phyloP scores from a whole-genome alignment of 2,113 vertebrate genomes.

The Anarrhichthys ocellatus region DNA sequence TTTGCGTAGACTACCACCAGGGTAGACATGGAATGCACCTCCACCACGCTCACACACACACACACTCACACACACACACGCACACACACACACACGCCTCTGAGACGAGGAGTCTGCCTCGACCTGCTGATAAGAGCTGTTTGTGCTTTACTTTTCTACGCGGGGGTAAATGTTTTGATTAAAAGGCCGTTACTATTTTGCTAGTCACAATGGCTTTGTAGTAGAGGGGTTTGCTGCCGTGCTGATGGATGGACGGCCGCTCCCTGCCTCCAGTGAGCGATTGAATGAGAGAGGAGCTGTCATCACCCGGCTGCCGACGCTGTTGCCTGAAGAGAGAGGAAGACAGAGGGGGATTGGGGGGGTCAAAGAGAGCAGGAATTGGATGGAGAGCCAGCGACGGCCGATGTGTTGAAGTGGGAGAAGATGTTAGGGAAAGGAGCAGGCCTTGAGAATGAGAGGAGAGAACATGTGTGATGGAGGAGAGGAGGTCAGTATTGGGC shows the following conservation, averaged over 20 bases:
- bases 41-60: slow-evolving; percentile 51
- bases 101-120: slow-evolving; percentile 65
- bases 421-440: slow-evolving; percentile 43
- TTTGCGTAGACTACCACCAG: slow-evolving; percentile 67
- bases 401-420: slow-evolving; percentile 66
- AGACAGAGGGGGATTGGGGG: slow-evolving; percentile 7
- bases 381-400: slow-evolving; percentile 46
- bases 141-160: slow-evolving; percentile 69
- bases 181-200: slow-evolving; percentile 82
- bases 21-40: slow-evolving; percentile 69
- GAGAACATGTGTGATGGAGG: slow-evolving; percentile 53
- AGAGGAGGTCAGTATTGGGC: slow-evolving; percentile 57
- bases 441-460: slow-evolving; percentile 36
- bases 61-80: slow-evolving; percentile 37
- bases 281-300: slow-evolving; percentile 79
- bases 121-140: slow-evolving; percentile 75
- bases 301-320: slow-evolving; percentile 68
- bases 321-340: slow-evolving; percentile 52
- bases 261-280: slow-evolving; percentile 74
- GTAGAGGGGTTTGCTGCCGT: slow-evolving; percentile 69
- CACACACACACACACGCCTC: slow-evolving; percentile 34
- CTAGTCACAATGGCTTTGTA: slow-evolving; percentile 80
- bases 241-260: slow-evolving; percentile 77
- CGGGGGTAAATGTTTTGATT: slow-evolving; percentile 82
- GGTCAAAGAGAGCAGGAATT: slow-evolving; percentile 18